These are phyloP conservation scores for Geodia barretti DNA, from an alignment of 37 sponge, comb jelly and placozoan species.

Conservation along the genomic window DNA sequence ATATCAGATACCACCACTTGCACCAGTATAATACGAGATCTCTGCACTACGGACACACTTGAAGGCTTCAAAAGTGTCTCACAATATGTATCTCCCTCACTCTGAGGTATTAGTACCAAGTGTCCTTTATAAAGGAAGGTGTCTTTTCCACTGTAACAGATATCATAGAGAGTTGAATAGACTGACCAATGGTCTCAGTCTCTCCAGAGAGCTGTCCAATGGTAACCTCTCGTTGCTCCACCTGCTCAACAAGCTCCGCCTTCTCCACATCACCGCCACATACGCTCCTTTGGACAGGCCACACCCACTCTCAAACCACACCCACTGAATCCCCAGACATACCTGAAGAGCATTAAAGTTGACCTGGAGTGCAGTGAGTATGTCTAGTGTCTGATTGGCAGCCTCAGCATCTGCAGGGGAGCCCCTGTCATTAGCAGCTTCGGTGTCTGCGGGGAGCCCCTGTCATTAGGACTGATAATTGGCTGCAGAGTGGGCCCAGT, in stretches of 20 bases:
- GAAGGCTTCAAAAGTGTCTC: no score
- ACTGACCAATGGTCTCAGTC: constrained; percentile 84
- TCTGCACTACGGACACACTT: no score
- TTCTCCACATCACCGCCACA: constrained; percentile 80
- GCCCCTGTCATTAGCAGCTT: no score
- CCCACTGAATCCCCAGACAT: constrained; percentile 3
- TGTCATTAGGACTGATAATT: not conserved
- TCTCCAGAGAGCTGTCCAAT: constrained; percentile 76
- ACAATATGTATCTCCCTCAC: no score
- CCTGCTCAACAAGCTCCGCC: constrained; percentile 78
- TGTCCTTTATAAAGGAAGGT: no score
- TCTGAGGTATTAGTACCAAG: no score
- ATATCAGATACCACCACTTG: no score
- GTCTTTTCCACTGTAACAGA: no score
- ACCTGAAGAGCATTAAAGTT: constrained; percentile 72
- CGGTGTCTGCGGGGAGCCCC: not conserved
- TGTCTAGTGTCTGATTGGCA: constrained; percentile 24
- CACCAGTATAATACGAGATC: no score
- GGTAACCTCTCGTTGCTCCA: constrained; percentile 68
- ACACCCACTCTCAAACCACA: constrained; percentile 5
- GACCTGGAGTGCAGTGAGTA: constrained; percentile 31
- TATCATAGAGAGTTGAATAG: not conserved
- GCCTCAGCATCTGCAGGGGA: not conserved
- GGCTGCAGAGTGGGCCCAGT: no score
- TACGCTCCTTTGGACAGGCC: constrained; percentile 49